Conservation (phyloP, 1,140 invertebrate species). For the Caerostris extrusa region DNA sequence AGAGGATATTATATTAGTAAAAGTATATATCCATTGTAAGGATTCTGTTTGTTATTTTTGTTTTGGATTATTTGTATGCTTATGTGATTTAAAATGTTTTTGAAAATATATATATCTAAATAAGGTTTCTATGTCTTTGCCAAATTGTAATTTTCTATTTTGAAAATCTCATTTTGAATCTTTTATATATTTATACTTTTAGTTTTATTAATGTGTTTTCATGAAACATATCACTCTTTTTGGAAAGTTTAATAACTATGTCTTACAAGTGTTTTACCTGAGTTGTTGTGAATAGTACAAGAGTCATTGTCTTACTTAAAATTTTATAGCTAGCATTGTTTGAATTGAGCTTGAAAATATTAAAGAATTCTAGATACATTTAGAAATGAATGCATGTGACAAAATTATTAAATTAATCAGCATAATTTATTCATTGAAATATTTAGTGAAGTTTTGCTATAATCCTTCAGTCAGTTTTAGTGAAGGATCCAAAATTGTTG, state of each 20-base stretch:
- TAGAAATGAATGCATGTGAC: neutral
- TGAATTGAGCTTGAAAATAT: neutral
- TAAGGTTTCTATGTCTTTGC: neutral
- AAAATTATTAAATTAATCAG: neutral
- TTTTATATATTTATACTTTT: neutral
- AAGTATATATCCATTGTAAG: no score
- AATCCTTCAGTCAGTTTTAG: neutral
- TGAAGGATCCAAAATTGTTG: neutral
- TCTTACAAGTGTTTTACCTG: neutral
- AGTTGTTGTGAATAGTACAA: neutral
- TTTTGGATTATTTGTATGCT: neutral
- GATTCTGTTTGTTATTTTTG: neutral
- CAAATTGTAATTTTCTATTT: constrained; percentile 22
- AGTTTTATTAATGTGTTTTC: neutral
- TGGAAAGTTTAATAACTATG: neutral
- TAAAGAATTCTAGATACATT: neutral
- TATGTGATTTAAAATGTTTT: neutral
- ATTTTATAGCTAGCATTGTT: neutral
- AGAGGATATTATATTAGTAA: no score
- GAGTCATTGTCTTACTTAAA: neutral
- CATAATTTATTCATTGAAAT: neutral
- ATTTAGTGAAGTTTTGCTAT: neutral
- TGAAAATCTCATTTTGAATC: neutral
- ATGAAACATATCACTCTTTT: neutral
- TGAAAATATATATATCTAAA: neutral